These are phyloP conservation scores for Lagopus muta DNA, from an alignment of 2,113 vertebrate species.

Conservation along the genomic window DNA sequence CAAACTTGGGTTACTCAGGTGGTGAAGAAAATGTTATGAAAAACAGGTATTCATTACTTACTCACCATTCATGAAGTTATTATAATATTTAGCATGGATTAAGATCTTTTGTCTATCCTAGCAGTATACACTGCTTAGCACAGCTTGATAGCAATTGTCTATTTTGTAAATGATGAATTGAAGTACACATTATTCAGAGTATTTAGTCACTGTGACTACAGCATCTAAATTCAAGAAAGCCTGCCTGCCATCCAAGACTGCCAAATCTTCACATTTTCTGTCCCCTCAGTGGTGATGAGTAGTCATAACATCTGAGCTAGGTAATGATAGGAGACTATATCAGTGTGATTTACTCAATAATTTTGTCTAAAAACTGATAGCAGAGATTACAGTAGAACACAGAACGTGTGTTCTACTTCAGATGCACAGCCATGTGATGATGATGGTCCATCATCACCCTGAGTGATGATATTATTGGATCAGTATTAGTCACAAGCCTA, in stretches of 20 bases:
- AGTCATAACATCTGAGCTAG: constrained; percentile 59
- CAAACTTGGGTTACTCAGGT: background rate
- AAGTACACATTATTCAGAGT: background rate
- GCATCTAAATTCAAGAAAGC: constrained; percentile 45
- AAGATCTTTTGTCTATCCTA: background rate
- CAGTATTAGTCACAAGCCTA: background rate
- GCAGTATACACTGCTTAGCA: background rate
- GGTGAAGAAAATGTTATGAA: background rate
- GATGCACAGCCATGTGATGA: background rate
- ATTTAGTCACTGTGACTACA: constrained; percentile 24
- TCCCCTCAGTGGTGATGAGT: constrained; percentile 25
- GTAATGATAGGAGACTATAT: constrained; percentile 31
- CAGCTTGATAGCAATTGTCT: background rate
- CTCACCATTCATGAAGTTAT: background rate
- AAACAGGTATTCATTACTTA: background rate
- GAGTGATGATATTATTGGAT: background rate
- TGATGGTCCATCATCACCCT: background rate
- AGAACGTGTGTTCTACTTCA: background rate
- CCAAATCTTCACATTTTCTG: constrained; percentile 36
- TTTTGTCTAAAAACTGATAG: constrained; percentile 19
- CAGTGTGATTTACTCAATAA: constrained; percentile 35
- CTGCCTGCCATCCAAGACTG: constrained; percentile 16
- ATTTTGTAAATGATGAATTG: constrained; percentile 16
- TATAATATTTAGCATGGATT: background rate
- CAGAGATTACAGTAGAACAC: background rate